A percentile compares a stretch with the other conserved stretches of the same genome.
Conservation (phyloP, 2,888 invertebrate species). For the Plagodis dolabraria region DNA sequence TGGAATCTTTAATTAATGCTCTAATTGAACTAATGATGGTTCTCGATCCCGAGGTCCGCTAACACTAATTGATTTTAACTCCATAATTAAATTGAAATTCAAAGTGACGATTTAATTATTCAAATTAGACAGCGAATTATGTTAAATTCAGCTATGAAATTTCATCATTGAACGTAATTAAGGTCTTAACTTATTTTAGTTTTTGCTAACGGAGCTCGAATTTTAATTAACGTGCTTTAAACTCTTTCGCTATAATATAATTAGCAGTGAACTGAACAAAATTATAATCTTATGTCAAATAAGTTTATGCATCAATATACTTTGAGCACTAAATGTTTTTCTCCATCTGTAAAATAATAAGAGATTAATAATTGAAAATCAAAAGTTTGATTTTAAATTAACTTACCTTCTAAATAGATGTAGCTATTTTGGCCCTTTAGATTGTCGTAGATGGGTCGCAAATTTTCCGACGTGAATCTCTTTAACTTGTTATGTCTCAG, state of each 20-base stretch:
- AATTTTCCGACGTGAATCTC: slow-evolving; percentile 89
- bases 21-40: slow-evolving; percentile 54
- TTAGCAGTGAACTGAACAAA: too few species aligned
- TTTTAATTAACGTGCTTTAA: not conserved
- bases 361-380: not conserved
- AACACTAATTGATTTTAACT: slow-evolving; percentile 51
- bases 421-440: slow-evolving; percentile 90
- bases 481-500: slow-evolving; percentile 90
- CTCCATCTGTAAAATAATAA: not conserved
- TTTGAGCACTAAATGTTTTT: not conserved
- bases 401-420: slow-evolving; percentile 90
- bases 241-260: too few species aligned
- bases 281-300: too few species aligned
- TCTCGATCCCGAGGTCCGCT: slow-evolving; percentile 39
- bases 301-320: too few species aligned
- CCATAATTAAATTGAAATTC: slow-evolving; percentile 41
- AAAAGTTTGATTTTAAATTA: not conserved
- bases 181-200: slow-evolving; percentile 14
- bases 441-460: slow-evolving; percentile 90
- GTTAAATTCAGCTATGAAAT: slow-evolving; percentile 18
- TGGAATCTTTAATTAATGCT: slow-evolving; percentile 54
- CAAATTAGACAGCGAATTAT: slow-evolving; percentile 29
- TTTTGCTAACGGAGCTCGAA: slow-evolving; percentile 2
- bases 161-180: slow-evolving; percentile 22
- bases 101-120: slow-evolving; percentile 31